Percentiles rank a stretch among this genome's conserved stretches.
These are phyloP conservation scores for Selene dorsalis DNA, from an alignment of 2,797 vertebrate genomes.

Conservation along the genomic window DNA sequence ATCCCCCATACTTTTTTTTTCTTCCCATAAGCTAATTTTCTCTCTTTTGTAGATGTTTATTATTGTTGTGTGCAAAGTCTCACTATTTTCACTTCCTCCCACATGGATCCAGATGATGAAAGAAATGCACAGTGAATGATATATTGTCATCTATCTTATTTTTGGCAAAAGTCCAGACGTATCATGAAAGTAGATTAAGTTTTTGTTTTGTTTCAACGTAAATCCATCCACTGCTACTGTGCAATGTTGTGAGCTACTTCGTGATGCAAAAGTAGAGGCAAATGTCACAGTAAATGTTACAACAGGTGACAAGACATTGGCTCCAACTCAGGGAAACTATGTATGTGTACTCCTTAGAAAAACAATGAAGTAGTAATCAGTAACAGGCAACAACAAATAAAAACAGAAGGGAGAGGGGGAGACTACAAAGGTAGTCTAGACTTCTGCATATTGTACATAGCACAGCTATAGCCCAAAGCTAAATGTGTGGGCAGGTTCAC, in stretches of 20 bases:
- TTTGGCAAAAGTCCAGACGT: not conserved
- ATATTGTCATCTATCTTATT: not conserved
- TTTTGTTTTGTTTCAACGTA: not conserved
- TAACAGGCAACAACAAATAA: not conserved
- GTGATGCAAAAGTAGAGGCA: not conserved
- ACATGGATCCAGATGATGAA: slow-evolving; percentile 4
- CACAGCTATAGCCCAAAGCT: not conserved
- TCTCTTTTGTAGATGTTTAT: slow-evolving; percentile 37
- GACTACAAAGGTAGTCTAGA: not conserved
- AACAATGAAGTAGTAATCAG: slow-evolving; percentile 13
- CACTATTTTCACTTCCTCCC: slow-evolving; percentile 34
- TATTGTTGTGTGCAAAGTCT: slow-evolving; percentile 50
- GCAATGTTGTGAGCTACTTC: not conserved
- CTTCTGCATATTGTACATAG: not conserved
- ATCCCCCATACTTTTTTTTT: slow-evolving; percentile 31
- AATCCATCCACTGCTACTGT: not conserved
- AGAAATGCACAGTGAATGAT: not conserved
- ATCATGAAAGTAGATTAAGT: not conserved
- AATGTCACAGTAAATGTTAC: not conserved
- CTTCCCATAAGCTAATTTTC: slow-evolving; percentile 32
- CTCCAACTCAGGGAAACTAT: not conserved
- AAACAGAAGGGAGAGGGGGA: not conserved
- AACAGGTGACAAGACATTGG: not conserved
- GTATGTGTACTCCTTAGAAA: not conserved
- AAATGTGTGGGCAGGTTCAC: not conserved